phyloP scores from a whole-genome alignment of 2,888 invertebrate genomes.

The Lymantria dispar region DNA sequence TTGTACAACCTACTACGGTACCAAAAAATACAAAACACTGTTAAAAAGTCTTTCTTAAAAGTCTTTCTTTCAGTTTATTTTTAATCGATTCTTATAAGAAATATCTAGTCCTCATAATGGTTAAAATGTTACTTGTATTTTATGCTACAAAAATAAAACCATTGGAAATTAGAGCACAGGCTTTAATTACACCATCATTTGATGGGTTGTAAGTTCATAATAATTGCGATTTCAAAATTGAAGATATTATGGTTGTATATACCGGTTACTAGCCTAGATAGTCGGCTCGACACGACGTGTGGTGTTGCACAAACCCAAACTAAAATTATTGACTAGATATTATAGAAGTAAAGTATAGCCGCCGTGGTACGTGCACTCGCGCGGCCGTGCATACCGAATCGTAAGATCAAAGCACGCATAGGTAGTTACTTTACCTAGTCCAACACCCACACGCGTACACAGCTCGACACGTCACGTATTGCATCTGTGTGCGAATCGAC shows the following conservation, averaged over 20 bases:
- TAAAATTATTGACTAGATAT: conserved; percentile 78
- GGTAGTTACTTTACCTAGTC: conserved; percentile 74
- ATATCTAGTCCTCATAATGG: neutral
- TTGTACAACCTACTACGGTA: no score
- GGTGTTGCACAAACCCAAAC: conserved; percentile 76
- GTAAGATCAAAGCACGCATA: conserved; percentile 82
- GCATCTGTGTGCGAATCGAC: conserved; percentile 39
- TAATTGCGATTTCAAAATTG: conserved; percentile 33
- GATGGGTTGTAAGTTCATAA: conserved; percentile 16
- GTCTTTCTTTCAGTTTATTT: no score
- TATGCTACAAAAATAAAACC: neutral
- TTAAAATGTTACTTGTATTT: neutral
- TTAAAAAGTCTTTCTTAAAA: no score
- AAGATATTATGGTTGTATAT: conserved; percentile 45
- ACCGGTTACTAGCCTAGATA: conserved; percentile 55
- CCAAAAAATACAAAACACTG: no score
- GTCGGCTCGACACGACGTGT: conserved; percentile 57
- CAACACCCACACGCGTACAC: conserved; percentile 68
- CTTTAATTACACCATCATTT: conserved; percentile 13
- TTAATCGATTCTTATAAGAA: neutral
- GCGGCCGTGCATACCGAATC: conserved; percentile 81
- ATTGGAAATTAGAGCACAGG: conserved; percentile 3
- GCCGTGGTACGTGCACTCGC: conserved; percentile 72
- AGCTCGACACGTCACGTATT: conserved; percentile 41
- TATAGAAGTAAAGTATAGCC: conserved; percentile 76